Percentiles rank a stretch among this genome's conserved stretches.
phyloP scores from a whole-genome alignment of 2,113 vertebrate species.

The Tenebrosternarchus preto region DNA sequence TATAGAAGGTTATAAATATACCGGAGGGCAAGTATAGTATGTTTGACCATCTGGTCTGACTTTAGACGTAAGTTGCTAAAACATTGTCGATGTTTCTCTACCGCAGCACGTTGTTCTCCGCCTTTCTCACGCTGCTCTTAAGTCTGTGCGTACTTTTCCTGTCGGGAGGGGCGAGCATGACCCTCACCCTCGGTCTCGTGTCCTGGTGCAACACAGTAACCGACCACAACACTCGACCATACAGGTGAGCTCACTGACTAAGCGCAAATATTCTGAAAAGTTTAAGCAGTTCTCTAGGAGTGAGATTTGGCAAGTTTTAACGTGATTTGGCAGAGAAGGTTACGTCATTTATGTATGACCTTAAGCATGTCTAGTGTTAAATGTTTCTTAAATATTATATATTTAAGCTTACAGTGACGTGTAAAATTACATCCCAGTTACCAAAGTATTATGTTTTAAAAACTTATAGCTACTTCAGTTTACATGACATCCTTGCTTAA shows the following conservation, averaged over 20 bases:
- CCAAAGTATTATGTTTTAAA: neutral
- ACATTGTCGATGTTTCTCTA: neutral
- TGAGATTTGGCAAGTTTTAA: neutral
- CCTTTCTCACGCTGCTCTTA: constrained; percentile 76
- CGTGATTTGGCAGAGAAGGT: neutral
- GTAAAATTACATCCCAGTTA: no score
- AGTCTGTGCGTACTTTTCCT: constrained; percentile 76
- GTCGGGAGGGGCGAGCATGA: constrained; percentile 72
- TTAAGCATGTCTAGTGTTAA: no score
- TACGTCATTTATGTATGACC: neutral
- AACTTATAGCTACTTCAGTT: neutral
- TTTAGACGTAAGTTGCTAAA: neutral
- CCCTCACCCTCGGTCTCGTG: constrained; percentile 72
- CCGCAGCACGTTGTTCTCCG: constrained; percentile 75
- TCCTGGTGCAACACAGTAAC: constrained; percentile 80
- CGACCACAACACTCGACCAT: constrained; percentile 63
- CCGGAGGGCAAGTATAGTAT: no score
- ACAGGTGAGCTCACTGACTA: constrained; percentile 62
- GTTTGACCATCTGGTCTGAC: no score
- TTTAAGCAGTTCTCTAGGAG: neutral
- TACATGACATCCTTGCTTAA: neutral
- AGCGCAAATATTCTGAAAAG: neutral
- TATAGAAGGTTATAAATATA: no score
- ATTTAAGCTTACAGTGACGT: no score
- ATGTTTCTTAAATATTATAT: neutral